Base-by-base conservation (phyloP, 2,888 invertebrate genomes). In the Hylaea fasciaria region DNA sequence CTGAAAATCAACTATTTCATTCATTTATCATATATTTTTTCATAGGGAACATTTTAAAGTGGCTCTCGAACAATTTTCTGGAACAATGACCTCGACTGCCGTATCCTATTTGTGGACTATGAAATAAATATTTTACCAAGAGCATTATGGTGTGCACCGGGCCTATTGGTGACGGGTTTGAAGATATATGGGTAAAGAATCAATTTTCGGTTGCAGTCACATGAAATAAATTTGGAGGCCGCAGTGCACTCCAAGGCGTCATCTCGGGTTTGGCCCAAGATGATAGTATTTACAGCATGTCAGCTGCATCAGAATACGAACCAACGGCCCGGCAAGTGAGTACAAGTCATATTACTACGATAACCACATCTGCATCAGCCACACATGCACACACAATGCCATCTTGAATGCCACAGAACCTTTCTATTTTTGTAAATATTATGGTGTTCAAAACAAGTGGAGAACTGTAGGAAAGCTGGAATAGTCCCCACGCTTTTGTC, bases 191-290 rank as follows among this genome's bases (percentile, higher is more conserved):
- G 86, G 75, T 91, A 88, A 91, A 86, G 81, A 78, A 74, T 76
- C 83, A 79, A 86, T 89, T 91, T 91, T 90, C 87, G 84, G 82
- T 92, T 92, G 87, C 91, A 92, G 91, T 91, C 86, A 82, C 84
- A 83, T 89, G 83, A 86, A 89, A 86, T 89, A 86, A 64, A 77
- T 80, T 86, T 82, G 91, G 91, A 84, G 91, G 84, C 86, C 85
- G 82, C 80, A 84, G 82, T 73, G 90, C 85, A 80, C 88, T 89
- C 87, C 91, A 83, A 82, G 83, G 83, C 86, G 80, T 89, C 89
- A 89, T 90, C 89, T 88, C 83, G 91, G 90, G 91, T 80, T 89
- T 83, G 85, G 86, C 92, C 91, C 92, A 93, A 93, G 91, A 93
- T 93, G 92, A 85, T 84, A 88, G 85, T 91, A 82, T 87, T 85